phyloP scores from a whole-genome alignment of 2,888 invertebrate species.

The Netelia virgata region DNA sequence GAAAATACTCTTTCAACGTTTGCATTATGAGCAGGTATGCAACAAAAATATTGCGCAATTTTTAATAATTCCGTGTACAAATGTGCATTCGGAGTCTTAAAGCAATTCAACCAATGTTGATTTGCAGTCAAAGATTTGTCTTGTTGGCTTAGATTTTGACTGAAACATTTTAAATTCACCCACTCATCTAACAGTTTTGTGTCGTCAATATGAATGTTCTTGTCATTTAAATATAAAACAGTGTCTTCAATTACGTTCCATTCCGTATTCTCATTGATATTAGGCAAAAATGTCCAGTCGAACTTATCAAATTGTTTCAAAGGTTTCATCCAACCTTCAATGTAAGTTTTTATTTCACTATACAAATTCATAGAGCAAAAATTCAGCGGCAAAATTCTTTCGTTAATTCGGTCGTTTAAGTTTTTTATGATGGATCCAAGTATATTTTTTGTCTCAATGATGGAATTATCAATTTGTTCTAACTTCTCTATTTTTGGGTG shows the following conservation, averaged over 20 bases:
- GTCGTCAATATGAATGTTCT: constrained; percentile 16
- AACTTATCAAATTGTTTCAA: constrained; percentile 11
- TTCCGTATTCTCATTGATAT: constrained; percentile 9
- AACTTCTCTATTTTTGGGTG: constrained; percentile 48
- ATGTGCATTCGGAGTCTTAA: constrained; percentile 50
- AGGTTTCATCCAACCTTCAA: constrained; percentile 1
- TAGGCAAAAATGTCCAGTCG: background rate
- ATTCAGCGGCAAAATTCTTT: constrained; percentile 62
- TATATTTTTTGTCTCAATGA: constrained; percentile 55
- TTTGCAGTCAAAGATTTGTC: constrained; percentile 26
- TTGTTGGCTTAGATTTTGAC: background rate
- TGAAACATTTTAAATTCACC: constrained; percentile 3
- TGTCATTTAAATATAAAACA: background rate
- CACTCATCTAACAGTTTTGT: constrained; percentile 3
- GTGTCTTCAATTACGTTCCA: background rate
- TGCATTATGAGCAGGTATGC: constrained; percentile 33
- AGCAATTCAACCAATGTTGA: constrained; percentile 55
- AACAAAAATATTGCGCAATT: constrained; percentile 29
- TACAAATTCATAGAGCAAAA: constrained; percentile 43
- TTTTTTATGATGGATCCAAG: constrained; percentile 57
- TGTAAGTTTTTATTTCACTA: constrained; percentile 16
- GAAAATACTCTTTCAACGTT: constrained; percentile 35
- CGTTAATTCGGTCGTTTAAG: constrained; percentile 61
- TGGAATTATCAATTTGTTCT: constrained; percentile 57
- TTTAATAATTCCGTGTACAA: constrained; percentile 42